phyloP scores from a whole-genome alignment of 2,888 invertebrate genomes.

The Leistus spinibarbis region DNA sequence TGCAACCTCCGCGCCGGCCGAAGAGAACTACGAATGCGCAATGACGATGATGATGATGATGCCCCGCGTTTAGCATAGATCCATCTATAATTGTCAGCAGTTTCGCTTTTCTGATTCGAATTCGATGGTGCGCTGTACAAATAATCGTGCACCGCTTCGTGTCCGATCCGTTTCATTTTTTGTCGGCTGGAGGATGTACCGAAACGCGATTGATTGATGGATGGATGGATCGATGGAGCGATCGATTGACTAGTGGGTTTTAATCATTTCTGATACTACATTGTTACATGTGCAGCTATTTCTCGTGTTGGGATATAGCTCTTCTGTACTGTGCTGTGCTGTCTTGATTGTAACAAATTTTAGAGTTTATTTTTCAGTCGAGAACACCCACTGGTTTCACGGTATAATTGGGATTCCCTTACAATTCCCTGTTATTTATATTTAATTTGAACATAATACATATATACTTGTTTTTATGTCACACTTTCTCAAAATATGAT shows the following conservation, averaged over 20 bases:
- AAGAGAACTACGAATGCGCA: too few relatives aligned
- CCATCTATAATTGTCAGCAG: conserved; percentile 31
- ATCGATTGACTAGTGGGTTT: neutral
- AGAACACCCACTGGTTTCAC: neutral
- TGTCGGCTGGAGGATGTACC: neutral
- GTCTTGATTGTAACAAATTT: neutral
- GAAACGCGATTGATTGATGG: neutral
- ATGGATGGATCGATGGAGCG: too few relatives aligned
- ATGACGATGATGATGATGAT: neutral
- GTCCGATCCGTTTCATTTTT: neutral
- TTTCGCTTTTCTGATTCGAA: conserved; percentile 15
- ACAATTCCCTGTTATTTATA: neutral
- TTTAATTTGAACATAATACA: neutral
- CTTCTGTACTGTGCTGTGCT: too few relatives aligned
- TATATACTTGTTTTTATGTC: neutral
- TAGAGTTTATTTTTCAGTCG: neutral
- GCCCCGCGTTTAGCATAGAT: conserved; percentile 14
- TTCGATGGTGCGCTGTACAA: neutral
- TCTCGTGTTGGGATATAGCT: neutral
- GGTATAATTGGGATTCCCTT: neutral
- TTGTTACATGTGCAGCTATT: neutral
- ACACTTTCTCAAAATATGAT: neutral
- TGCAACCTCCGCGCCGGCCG: neutral
- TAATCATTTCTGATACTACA: neutral
- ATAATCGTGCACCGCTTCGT: neutral